Conservation (phyloP, 2,888 invertebrate species). For the Lissocephala sabroskyi region DNA sequence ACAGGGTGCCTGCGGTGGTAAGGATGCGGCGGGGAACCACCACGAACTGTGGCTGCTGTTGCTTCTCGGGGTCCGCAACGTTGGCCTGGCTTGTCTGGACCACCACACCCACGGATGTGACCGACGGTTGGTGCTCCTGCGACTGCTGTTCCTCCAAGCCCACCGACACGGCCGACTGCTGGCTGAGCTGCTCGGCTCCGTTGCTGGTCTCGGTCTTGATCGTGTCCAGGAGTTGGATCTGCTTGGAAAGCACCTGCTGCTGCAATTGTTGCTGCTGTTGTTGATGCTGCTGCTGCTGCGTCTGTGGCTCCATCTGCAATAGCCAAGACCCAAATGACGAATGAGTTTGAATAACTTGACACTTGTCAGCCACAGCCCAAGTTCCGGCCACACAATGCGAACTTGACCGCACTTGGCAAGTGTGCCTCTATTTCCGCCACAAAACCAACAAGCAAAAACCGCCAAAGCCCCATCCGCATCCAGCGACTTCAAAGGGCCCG, state of each 20-base stretch:
- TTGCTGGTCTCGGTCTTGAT: slow-evolving; percentile 61
- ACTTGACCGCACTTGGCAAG: slow-evolving; percentile 28
- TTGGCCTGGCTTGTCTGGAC: slow-evolving; percentile 41
- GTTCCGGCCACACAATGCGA: slow-evolving; percentile 62
- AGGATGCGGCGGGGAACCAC: slow-evolving; percentile 66
- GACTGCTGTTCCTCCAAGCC: slow-evolving; percentile 48
- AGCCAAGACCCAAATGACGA: slow-evolving; percentile 52
- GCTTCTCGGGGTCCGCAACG: slow-evolving; percentile 37
- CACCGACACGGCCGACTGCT: slow-evolving; percentile 25
- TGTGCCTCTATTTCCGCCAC: slow-evolving; percentile 53
- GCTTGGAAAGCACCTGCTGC: slow-evolving; percentile 48
- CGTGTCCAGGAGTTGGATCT: slow-evolving; percentile 60
- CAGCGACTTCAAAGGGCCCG: slow-evolving; percentile 33
- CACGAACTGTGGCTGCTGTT: slow-evolving; percentile 27
- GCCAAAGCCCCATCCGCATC: slow-evolving; percentile 16
- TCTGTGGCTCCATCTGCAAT: slow-evolving; percentile 71
- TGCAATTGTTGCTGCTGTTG: slow-evolving; percentile 46
- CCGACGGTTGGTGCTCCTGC: slow-evolving; percentile 41
- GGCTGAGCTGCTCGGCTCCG: slow-evolving; percentile 38
- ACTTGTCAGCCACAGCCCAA: slow-evolving; percentile 53
- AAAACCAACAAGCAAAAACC: slow-evolving; percentile 32
- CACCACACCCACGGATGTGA: slow-evolving; percentile 44
- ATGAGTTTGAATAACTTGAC: slow-evolving; percentile 28
- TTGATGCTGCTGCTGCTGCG: slow-evolving; percentile 59
- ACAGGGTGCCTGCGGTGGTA: slow-evolving; percentile 72